Base-by-base conservation (phyloP, 2,797 vertebrate species). In the Crax fasciolata region DNA sequence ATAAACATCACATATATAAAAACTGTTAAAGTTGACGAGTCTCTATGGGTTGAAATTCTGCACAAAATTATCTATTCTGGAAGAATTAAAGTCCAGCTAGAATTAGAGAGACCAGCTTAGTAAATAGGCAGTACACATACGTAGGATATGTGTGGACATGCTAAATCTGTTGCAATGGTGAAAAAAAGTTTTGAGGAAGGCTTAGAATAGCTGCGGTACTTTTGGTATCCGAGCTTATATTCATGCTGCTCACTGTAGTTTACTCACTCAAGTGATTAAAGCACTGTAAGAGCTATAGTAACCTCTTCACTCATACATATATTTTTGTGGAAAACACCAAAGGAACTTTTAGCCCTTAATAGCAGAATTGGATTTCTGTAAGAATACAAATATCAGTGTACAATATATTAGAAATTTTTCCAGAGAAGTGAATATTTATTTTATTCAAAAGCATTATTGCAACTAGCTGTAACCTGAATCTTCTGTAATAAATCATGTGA, bases 251-350 rank as follows among this genome's bases (percentile, higher is more conserved):
- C 70, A 27, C 21, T 70, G 3, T 13, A 51, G 27, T 89, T 51
- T 79, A 48, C 7, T 75, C 9, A 30, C 32, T 85, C 38, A 75
- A 72, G 35, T 35, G 78, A 66, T 82, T 62, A 74, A 87, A 85
- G 6, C 6, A 8, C 2, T 83, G 20, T 67, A 58, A 62, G 10
- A 72, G 4, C 13, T 76, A 15, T 11, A 44, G 10, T 78, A 4
- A 3, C 11, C 67, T 70, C 27, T 46, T 90, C 13, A 79, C n/a
- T 24, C 2, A 6, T 28, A 46, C 1, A 6, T 81, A 32, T 52
- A 17, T 18, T 49, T 78, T 43, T 63, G 9, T 39, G 15, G 76
- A 17, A 55, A 88, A 77, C 20, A 44, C 3, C 2, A 68, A 61
- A 19, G 4, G 15, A 35, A 4, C 4, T 49, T 81, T 79, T 75